Conservation (phyloP, 2,888 invertebrate species). For the Cepaea hortensis region DNA sequence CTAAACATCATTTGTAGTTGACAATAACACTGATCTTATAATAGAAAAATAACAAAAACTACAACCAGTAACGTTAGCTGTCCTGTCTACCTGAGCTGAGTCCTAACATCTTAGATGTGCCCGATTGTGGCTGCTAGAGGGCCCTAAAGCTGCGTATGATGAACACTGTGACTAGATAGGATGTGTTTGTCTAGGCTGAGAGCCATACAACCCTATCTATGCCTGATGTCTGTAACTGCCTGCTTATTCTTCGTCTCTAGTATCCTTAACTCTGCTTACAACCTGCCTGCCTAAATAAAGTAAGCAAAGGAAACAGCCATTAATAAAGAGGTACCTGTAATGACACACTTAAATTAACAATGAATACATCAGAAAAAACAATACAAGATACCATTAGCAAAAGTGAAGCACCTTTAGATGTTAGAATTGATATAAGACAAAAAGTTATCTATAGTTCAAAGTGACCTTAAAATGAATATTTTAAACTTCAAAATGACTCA, state of each 20-base stretch:
- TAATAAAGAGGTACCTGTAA: slow-evolving; percentile 1
- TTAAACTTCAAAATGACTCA: too few species aligned
- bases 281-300: slow-evolving; percentile 48
- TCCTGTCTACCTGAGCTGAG: slow-evolving; percentile 39
- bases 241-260: slow-evolving; percentile 38
- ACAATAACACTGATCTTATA: slow-evolving; percentile 19
- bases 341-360: too few species aligned
- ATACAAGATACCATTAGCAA: too few species aligned
- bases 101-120: slow-evolving; percentile 38
- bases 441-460: too few species aligned
- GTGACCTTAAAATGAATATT: too few species aligned
- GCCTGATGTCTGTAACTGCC: slow-evolving; percentile 48
- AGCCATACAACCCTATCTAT: slow-evolving; percentile 48
- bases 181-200: slow-evolving; percentile 42
- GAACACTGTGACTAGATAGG: slow-evolving; percentile 46
- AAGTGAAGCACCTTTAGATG: too few species aligned
- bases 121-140: slow-evolving; percentile 27
- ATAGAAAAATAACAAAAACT: slow-evolving; percentile 15
- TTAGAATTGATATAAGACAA: too few species aligned
- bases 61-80: slow-evolving; percentile 25
- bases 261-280: slow-evolving; percentile 47
- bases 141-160: slow-evolving; percentile 40
- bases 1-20: not conserved
- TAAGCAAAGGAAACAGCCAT: slow-evolving; percentile 45
- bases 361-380: too few species aligned